Evolutionary conservation across 2,888 invertebrate species (phyloP).

Genomic region (Zygaena filipendulae): DNA sequence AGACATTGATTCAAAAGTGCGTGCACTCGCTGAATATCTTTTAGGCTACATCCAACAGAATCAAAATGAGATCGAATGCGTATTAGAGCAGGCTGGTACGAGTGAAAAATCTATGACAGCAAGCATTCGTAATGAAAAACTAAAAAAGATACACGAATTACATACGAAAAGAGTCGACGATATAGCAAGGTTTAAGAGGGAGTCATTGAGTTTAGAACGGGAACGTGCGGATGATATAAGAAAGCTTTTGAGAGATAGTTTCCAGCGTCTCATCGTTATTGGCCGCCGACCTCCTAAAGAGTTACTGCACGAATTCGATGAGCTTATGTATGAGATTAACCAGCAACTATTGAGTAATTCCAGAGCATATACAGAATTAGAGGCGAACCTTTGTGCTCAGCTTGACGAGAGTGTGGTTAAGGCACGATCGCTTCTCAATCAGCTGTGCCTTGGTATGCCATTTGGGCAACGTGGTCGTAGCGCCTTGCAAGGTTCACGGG

Average conservation of each 20-base stretch:
- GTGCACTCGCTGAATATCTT: constrained; percentile 30
- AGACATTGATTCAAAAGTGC: constrained; percentile 31
- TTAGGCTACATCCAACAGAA: constrained; percentile 31
- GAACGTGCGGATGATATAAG: constrained; percentile 37
- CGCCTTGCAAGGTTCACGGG: constrained; percentile 21
- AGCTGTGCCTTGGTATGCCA: constrained; percentile 28
- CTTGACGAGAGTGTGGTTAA: constrained; percentile 27
- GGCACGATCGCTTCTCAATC: constrained; percentile 34
- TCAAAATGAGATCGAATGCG: constrained; percentile 30
- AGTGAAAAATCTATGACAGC: constrained; percentile 14
- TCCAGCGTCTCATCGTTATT: constrained; percentile 31
- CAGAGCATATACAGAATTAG: constrained; percentile 38
- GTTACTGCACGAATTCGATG: constrained; percentile 44
- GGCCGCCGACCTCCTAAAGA: constrained; percentile 37
- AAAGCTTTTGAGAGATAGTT: constrained; percentile 33
- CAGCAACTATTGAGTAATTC: constrained; percentile 47
- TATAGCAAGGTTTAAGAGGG: constrained; percentile 29
- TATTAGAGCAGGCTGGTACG: constrained; percentile 22
- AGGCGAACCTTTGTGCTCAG: constrained; percentile 31
- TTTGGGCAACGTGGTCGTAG: constrained; percentile 19
- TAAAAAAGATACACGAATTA: constrained; percentile 25
- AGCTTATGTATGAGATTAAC: constrained; percentile 41
- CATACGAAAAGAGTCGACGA: constrained; percentile 24
- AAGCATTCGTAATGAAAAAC: constrained; percentile 22
- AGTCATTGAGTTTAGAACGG: constrained; percentile 33